Evolutionary conservation across 2,797 vertebrate species (phyloP), one percentile per base, ranked within the genome.

Genomic region (Agapornis canus): DNA sequence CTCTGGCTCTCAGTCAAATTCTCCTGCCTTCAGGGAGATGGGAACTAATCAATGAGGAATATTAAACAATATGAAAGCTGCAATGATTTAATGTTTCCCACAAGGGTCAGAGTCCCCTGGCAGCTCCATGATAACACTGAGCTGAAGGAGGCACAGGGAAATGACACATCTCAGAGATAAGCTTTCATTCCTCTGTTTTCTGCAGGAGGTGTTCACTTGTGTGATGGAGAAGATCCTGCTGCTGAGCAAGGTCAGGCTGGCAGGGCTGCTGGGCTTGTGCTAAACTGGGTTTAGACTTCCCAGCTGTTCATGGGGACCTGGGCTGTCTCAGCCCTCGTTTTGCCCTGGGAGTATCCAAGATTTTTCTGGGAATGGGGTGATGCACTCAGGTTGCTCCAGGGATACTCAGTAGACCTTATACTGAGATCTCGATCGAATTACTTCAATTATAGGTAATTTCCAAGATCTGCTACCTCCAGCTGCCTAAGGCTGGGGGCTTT

Each of bases 41-140:
- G 92, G 94, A 97, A 90, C 82, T 94, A 97, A 98, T 97, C 97
- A 96, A 97, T 97, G 90, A 88, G 70, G 65, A 95, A 96, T 96
- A 97, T 97, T 94, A 97, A 97, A 94, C 88, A 94, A 91, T 77
- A 92, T 39, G 88, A 96, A 95, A 94, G 63, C 84, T 8, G 8
- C 76, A 65, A 81, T 84, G 93, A 95, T 95, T 97, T 96, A 92
- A 84, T 71, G 85, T 80, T 95, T 95, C 70, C 81, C 69, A 54
- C 76, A 95, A 97, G 95, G 95, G 91, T 96, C 95, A 92, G 89
- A 89, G 60, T 91, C 60, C 82, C 77, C 73, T 3, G 25, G 64
- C 89, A 92, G 75, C 76, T 86, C 69, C 71, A 52, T 0, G 1
- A 49, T 59, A 89, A 54, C 32, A 20, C 52, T 7, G 64, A 91